Base-by-base conservation (phyloP, 2,888 invertebrate species). In the Smittia sp. region DNA sequence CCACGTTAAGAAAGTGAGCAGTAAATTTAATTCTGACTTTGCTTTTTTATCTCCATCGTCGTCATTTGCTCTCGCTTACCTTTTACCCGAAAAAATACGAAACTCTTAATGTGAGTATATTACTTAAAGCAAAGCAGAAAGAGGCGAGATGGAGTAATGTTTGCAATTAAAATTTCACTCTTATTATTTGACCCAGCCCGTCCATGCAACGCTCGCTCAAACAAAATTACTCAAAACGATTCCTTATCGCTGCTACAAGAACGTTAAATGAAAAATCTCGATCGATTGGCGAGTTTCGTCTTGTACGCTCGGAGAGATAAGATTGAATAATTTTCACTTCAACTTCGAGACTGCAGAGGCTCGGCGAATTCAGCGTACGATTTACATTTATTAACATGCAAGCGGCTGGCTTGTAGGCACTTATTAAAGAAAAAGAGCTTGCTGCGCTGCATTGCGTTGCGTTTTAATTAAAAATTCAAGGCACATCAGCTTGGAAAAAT, bases 21-120 rank as follows among this genome's bases (percentile, higher is more conserved):
- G 70, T 70, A 70, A 70, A 70, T 70, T 70, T 70, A 39, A 70
- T 70, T 70, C 70, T 58, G 58, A n/a, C 32, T 58, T 58, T 70
- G 41, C 20, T 46, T 54, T 39, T 58, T 69, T 70, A 27, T 41
- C 46, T 68, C 20, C 70, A 13, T 70, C 70, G 24, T 54, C 68
- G 24, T 54, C 68, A 15, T 70, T 69, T 52, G n/a, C 25, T 70
- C 15, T 38, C 39, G 32, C 18, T 68, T 41, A 11, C 41, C 41
- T 68, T 68, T 32, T 38, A 67, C 20, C 13, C 11, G 15, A 27
- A 70, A 41, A 22, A 25, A 69, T 25, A 27, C 46, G 24, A 68
- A 20, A 22, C 15, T 68, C 18, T 68, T 68, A 68, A 68, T 68
- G 39, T 46, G 68, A 68, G 68, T 58, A 20, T 20, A 58, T 58